These are phyloP conservation scores for Lochmaea crataegi DNA, from an alignment of 2,888 invertebrate species.

Conservation along the genomic window DNA sequence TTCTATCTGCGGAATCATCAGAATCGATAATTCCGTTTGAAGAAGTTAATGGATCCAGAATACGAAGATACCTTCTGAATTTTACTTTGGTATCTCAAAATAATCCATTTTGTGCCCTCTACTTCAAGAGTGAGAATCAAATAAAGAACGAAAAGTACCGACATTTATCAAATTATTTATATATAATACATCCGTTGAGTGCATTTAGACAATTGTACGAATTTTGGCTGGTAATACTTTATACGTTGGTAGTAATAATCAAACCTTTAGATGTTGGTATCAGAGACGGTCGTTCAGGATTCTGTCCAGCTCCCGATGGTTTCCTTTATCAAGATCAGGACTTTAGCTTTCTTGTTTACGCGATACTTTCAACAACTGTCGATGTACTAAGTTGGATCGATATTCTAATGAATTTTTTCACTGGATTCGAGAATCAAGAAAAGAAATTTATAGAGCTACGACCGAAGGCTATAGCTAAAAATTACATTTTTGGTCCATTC, in stretches of 20 bases:
- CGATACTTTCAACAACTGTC: conserved; percentile 5
- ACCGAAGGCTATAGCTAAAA: conserved; percentile 27
- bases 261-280: conserved; percentile 30
- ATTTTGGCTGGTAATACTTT: conserved; percentile 24
- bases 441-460: conserved; percentile 22
- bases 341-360: not conserved
- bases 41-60: not conserved
- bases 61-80: not conserved
- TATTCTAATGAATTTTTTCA: conserved; percentile 24
- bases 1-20: not conserved
- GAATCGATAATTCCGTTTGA: not conserved
- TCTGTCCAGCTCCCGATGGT: not conserved
- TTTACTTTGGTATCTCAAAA: conserved; percentile 15
- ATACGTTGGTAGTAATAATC: conserved; percentile 13
- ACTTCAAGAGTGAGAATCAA: conserved; percentile 33
- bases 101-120: conserved; percentile 17
- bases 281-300: not conserved
- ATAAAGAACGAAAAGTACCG: conserved; percentile 34
- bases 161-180: conserved; percentile 31
- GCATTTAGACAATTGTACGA: conserved; percentile 33
- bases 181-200: conserved; percentile 39
- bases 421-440: conserved; percentile 23
- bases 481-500: conserved; percentile 19
- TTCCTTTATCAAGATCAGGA: not conserved
- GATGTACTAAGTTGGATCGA: conserved; percentile 28